These are phyloP conservation scores for Pheosia tremula DNA, from an alignment of 2,888 invertebrate genomes.

Conservation along the genomic window DNA sequence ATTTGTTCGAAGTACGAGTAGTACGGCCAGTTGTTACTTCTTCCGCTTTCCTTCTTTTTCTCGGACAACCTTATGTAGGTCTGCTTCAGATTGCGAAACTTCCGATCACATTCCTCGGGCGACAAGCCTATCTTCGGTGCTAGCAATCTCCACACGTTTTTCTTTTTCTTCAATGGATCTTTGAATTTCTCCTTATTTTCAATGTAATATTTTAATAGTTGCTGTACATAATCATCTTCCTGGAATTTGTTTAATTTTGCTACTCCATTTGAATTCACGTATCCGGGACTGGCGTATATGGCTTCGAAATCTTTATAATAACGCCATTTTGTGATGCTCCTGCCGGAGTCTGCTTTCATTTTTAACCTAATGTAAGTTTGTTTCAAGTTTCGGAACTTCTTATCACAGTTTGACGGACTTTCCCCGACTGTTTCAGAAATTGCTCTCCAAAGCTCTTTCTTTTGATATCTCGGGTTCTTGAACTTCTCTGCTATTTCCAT, in stretches of 20 bases:
- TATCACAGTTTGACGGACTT: slow-evolving; percentile 63
- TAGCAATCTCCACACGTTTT: slow-evolving; percentile 64
- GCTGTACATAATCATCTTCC: slow-evolving; percentile 65
- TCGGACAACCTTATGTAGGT: slow-evolving; percentile 67
- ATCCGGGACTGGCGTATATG: slow-evolving; percentile 51
- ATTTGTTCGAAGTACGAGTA: slow-evolving; percentile 71
- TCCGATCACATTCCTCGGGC: slow-evolving; percentile 71
- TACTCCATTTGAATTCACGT: slow-evolving; percentile 14
- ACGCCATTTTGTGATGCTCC: slow-evolving; percentile 66
- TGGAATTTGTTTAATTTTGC: slow-evolving; percentile 38
- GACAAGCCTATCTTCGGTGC: slow-evolving; percentile 61
- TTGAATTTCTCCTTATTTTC: slow-evolving; percentile 69
- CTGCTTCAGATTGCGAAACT: slow-evolving; percentile 75
- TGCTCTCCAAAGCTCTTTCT: slow-evolving; percentile 75
- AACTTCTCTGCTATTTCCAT: slow-evolving; percentile 68
- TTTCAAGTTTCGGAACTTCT: slow-evolving; percentile 75
- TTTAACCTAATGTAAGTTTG: slow-evolving; percentile 72
- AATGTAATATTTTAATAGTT: slow-evolving; percentile 67
- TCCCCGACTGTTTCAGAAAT: slow-evolving; percentile 63
- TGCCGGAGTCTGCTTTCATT: slow-evolving; percentile 56
- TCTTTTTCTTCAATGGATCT: slow-evolving; percentile 69
- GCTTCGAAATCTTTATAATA: slow-evolving; percentile 72
- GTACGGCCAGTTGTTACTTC: slow-evolving; percentile 69
- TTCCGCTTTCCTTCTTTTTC: slow-evolving; percentile 64
- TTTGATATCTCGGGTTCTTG: slow-evolving; percentile 65